phyloP scores from a whole-genome alignment of 2,888 invertebrate species.

The Lypha dubia region DNA sequence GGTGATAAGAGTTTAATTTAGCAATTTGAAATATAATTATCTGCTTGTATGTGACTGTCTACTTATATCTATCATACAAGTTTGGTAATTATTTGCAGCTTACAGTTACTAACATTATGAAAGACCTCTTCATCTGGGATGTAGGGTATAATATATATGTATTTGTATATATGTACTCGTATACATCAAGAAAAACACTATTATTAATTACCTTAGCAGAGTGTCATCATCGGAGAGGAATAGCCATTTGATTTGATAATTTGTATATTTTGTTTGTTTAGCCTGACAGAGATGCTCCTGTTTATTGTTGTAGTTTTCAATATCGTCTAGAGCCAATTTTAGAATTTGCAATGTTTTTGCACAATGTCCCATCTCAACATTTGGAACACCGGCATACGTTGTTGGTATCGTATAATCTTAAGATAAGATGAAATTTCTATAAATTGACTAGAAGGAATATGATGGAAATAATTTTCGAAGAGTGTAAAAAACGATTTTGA shows the following conservation, averaged over 20 bases:
- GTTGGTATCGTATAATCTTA: conserved; percentile 79
- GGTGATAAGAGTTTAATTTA: neutral
- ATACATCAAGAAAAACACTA: too few relatives aligned
- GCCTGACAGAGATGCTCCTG: conserved; percentile 14
- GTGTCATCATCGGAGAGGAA: conserved; percentile 97
- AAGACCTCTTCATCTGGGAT: too few relatives aligned
- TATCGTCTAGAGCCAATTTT: conserved; percentile 85
- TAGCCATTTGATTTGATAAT: conserved; percentile 88
- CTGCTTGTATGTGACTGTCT: neutral
- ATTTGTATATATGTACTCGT: too few relatives aligned
- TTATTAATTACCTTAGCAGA: conserved; percentile 94
- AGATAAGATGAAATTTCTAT: conserved; percentile 62
- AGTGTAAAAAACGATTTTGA: too few relatives aligned
- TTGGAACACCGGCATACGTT: conserved; percentile 90
- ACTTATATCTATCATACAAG: neutral
- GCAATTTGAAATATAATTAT: neutral
- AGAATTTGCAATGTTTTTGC: conserved; percentile 93
- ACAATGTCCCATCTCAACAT: conserved; percentile 95
- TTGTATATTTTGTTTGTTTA: conserved; percentile 50
- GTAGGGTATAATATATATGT: too few relatives aligned
- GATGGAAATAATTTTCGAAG: too few relatives aligned
- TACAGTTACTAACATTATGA: too few relatives aligned
- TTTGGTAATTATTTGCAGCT: too few relatives aligned
- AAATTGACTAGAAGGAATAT: neutral
- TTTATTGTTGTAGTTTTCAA: conserved; percentile 77